Evolutionary conservation across 2,113 vertebrate genomes (phyloP).

Genomic region (Sturnus vulgaris): DNA sequence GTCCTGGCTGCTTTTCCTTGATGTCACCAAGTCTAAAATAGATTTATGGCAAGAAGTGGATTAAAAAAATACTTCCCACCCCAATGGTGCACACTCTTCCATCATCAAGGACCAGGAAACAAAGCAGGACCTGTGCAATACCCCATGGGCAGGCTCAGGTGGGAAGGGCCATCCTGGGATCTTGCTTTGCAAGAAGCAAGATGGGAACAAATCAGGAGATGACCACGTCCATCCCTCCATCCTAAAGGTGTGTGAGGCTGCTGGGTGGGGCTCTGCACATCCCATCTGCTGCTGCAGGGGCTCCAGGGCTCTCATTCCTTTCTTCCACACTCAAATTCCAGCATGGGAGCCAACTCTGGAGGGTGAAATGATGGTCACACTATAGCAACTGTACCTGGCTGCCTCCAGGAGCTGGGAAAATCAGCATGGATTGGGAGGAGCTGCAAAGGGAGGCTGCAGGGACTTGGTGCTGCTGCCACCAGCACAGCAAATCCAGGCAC

Average conservation of each 20-base stretch:
- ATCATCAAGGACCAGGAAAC: neutral
- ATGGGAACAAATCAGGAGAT: rapidly evolving
- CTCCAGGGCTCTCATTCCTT: neutral
- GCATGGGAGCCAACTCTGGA: neutral
- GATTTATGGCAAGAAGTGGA: neutral
- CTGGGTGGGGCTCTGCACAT: neutral
- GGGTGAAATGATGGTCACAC: neutral
- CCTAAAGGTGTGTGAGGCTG: neutral
- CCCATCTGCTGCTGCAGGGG: neutral
- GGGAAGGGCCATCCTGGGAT: neutral
- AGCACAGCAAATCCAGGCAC: neutral
- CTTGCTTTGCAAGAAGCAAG: rapidly evolving
- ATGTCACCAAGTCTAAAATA: neutral
- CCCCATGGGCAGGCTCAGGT: neutral
- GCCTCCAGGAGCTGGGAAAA: neutral
- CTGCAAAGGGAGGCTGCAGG: neutral
- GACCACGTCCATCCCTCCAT: rapidly evolving
- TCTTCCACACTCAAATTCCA: neutral
- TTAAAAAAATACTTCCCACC: neutral
- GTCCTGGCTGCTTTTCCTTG: neutral
- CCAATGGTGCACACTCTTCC: rapidly evolving
- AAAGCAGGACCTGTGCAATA: rapidly evolving
- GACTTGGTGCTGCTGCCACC: rapidly evolving
- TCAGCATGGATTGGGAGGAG: neutral
- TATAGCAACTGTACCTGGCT: conserved; percentile 33